A percentile compares a stretch with the other conserved stretches of the same genome.
Evolutionary conservation across 2,113 vertebrate species (phyloP).

Genomic region (Bos javanicus): DNA sequence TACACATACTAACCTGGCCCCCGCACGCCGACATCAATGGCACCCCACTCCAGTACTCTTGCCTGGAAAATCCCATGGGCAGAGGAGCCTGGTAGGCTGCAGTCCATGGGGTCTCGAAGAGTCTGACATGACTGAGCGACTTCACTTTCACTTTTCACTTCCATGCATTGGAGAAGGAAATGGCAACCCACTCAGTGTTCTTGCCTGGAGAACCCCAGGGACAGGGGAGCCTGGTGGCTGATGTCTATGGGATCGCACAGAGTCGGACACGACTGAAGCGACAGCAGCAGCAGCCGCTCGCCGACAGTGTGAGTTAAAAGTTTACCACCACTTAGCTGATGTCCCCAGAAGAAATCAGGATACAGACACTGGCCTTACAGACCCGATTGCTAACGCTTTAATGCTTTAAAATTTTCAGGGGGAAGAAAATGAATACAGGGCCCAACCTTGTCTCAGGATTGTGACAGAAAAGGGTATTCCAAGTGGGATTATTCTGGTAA

Average conservation of each 20-base stretch:
- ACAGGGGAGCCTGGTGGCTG: no score
- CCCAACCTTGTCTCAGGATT: neutral
- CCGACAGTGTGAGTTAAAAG: neutral
- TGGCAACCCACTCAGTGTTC: no score
- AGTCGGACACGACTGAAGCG: no score
- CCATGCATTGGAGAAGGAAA: no score
- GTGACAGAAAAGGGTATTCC: neutral
- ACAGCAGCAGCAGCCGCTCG: neutral
- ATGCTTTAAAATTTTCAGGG: neutral
- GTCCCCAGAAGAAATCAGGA: neutral
- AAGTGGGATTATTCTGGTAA: neutral
- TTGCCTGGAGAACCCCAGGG: no score
- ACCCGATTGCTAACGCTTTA: neutral
- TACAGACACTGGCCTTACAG: neutral
- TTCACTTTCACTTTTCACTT: no score
- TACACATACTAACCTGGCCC: neutral
- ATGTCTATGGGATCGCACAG: no score
- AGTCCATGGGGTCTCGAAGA: no score
- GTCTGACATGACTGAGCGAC: no score
- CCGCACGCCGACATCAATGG: accelerated
- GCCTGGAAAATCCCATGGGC: no score
- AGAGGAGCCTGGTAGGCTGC: no score
- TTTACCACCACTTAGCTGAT: neutral
- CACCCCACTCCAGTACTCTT: no score
- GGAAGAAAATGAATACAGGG: neutral